A percentile compares a stretch with the other conserved stretches of the same genome.
Conservation (phyloP, 2,888 invertebrate species). For the Pammene aurita region DNA sequence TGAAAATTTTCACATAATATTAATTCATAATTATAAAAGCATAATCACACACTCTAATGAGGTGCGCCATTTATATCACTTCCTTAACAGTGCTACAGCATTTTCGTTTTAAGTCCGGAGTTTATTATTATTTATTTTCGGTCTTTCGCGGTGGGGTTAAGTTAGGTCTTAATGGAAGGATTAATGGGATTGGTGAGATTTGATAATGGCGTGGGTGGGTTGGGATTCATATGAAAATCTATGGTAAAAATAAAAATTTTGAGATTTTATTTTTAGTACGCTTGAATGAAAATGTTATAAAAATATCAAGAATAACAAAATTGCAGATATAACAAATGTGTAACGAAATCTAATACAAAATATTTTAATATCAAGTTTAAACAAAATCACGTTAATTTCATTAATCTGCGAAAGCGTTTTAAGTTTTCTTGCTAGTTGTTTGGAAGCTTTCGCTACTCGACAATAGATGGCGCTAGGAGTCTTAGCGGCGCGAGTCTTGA, state of each 20-base stretch:
- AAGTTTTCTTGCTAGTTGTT: not conserved
- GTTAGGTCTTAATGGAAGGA: conserved; percentile 33
- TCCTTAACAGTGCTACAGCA: conserved; percentile 76
- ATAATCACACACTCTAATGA: conserved; percentile 39
- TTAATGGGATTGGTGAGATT: conserved; percentile 35
- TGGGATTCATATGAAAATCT: not conserved
- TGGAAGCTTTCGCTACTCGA: conserved; percentile 56
- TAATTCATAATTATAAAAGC: conserved; percentile 42
- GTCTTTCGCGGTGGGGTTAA: conserved; percentile 39
- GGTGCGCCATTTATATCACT: conserved; percentile 75
- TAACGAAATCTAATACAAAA: too few species aligned
- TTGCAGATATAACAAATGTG: too few species aligned
- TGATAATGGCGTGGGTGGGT: conserved; percentile 8
- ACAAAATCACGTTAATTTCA: too few species aligned
- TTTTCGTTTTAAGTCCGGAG: conserved; percentile 79
- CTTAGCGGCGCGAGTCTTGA: not conserved
- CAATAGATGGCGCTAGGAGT: conserved; percentile 62
- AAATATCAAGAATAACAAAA: too few species aligned
- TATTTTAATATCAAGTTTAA: too few species aligned
- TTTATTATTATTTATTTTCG: conserved; percentile 73
- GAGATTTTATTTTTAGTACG: too few species aligned
- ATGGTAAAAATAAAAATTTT: not conserved
- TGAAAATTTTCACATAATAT: conserved; percentile 33
- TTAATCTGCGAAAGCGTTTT: not conserved
- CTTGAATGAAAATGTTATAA: not conserved